Evolutionary conservation across 2,888 invertebrate genomes (phyloP).

Genomic region (Cryptophagus acutangulus): DNA sequence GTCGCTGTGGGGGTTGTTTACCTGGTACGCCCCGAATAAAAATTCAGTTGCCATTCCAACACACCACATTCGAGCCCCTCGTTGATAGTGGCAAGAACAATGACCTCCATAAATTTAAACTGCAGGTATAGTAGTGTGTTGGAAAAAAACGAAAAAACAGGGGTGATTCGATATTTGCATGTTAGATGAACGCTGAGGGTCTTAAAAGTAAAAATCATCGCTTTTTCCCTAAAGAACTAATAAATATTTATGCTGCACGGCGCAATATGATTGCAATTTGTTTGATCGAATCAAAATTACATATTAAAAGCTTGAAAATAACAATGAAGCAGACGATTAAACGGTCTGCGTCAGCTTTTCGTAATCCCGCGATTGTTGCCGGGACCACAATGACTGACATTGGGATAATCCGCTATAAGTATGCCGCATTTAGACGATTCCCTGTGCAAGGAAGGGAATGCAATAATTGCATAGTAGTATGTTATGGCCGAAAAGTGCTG

Average conservation of each 20-base stretch:
- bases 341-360: constrained; percentile 17
- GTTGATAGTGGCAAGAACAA: constrained; percentile 17
- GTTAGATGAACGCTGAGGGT: constrained; percentile 27
- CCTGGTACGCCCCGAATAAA: neutral
- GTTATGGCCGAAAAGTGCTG: neutral
- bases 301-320: neutral
- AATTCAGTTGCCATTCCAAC: constrained; percentile 12
- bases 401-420: constrained; percentile 26
- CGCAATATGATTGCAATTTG: no score
- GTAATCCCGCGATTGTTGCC: constrained; percentile 21
- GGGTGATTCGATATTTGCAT: constrained; percentile 30
- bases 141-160: constrained; percentile 29
- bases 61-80: no score
- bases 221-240: no score
- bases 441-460: constrained; percentile 17
- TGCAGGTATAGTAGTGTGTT: constrained; percentile 24
- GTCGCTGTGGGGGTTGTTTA: neutral
- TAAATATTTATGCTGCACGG: no score
- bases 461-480: constrained; percentile 18
- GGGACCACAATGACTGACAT: constrained; percentile 25
- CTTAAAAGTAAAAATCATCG: no score
- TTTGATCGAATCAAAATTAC: constrained; percentile 1
- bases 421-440: constrained; percentile 20
- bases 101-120: constrained; percentile 30
- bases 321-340: neutral